Evolutionary conservation across 2,888 invertebrate species (phyloP).

Genomic region (Allophyes oxyacanthae): DNA sequence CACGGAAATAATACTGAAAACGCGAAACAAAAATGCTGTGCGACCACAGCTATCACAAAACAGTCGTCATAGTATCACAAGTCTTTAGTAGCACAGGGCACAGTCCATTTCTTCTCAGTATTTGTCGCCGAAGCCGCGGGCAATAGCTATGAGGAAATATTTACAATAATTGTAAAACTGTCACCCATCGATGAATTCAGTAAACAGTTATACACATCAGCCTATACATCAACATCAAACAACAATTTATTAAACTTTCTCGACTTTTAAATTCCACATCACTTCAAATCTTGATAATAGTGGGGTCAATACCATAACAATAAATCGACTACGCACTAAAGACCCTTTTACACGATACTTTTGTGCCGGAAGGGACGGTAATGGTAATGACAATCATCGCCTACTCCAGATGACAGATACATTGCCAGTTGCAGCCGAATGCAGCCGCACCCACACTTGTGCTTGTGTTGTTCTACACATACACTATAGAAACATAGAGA

Average conservation of each 20-base stretch:
- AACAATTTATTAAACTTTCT: constrained; percentile 41
- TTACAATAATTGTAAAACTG: not conserved
- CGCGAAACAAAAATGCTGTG: too few relatives aligned
- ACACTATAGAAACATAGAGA: constrained; percentile 17
- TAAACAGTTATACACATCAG: constrained; percentile 23
- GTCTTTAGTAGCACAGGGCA: too few relatives aligned
- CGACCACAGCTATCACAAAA: too few relatives aligned
- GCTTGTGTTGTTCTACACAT: constrained; percentile 42
- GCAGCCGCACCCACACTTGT: constrained; percentile 64
- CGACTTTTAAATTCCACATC: constrained; percentile 23
- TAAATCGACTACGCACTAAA: constrained; percentile 44
- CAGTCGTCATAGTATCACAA: too few relatives aligned
- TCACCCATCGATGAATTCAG: constrained; percentile 18
- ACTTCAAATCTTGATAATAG: constrained; percentile 40
- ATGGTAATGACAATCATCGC: constrained; percentile 60
- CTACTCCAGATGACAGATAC: constrained; percentile 60
- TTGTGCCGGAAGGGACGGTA: constrained; percentile 51
- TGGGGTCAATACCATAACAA: constrained; percentile 43
- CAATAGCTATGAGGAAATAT: constrained; percentile 3
- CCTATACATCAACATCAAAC: constrained; percentile 27
- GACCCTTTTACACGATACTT: constrained; percentile 39
- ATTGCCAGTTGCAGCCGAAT: constrained; percentile 62
- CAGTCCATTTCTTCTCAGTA: too few relatives aligned
- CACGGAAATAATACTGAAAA: too few relatives aligned
- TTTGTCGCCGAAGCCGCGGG: not conserved